Evolutionary conservation across 1,140 invertebrate species (phyloP).

Genomic region (Mylabris phalerata): DNA sequence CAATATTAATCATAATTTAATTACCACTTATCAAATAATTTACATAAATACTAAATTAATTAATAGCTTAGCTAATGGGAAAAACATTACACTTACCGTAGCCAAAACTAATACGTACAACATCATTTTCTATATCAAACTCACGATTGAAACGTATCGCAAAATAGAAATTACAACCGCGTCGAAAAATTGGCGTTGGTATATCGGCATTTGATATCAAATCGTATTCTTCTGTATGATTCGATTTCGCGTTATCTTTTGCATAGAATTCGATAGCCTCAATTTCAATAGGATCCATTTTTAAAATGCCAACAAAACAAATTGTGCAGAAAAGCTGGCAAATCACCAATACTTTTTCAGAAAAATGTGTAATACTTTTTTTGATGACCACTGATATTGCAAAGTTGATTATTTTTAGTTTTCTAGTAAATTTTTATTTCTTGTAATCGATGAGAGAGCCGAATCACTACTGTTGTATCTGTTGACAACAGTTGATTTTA

Average conservation of each 20-base stretch:
- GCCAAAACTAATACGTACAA: slow-evolving; percentile 44
- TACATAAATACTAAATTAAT: too few relatives aligned
- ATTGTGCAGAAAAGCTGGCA: too few relatives aligned
- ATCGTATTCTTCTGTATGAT: slow-evolving; percentile 61
- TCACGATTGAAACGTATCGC: slow-evolving; percentile 45
- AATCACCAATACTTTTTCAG: too few relatives aligned
- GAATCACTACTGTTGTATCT: not conserved
- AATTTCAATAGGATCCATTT: slow-evolving; percentile 51
- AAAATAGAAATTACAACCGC: slow-evolving; percentile 49
- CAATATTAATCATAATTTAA: slow-evolving; percentile 1
- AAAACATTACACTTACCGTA: slow-evolving; percentile 42
- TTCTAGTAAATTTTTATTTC: too few relatives aligned
- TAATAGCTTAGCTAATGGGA: too few relatives aligned
- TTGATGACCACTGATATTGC: too few relatives aligned
- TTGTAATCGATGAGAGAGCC: not conserved
- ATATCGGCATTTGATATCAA: slow-evolving; percentile 44
- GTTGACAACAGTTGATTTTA: too few relatives aligned
- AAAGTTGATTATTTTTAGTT: too few relatives aligned
- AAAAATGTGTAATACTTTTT: too few relatives aligned
- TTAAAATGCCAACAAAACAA: slow-evolving; percentile 18
- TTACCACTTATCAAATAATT: not conserved
- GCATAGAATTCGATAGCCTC: slow-evolving; percentile 57
- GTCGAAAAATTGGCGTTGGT: slow-evolving; percentile 42
- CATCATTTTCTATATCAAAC: slow-evolving; percentile 43
- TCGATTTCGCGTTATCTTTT: slow-evolving; percentile 55